Conservation (phyloP, 2,888 invertebrate species). For the Acrobasis consociella region DNA sequence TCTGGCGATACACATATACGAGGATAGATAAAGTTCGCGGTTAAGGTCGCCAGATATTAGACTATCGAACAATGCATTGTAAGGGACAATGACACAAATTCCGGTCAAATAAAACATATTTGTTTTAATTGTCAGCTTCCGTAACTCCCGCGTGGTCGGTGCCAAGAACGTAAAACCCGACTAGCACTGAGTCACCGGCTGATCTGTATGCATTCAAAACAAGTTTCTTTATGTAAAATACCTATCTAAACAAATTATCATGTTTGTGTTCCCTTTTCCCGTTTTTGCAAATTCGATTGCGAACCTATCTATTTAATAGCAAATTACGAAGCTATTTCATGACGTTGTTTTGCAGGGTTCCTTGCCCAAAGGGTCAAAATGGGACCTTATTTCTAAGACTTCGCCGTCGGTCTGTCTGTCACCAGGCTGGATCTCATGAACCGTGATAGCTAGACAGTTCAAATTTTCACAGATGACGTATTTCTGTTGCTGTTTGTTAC, state of each 20-base stretch:
- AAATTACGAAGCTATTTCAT: too few relatives aligned
- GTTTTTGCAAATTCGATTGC: too few relatives aligned
- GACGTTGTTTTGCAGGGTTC: too few relatives aligned
- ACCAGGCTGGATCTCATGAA: too few relatives aligned
- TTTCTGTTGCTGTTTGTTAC: too few relatives aligned
- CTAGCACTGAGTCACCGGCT: constrained; percentile 52
- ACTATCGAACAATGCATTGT: background rate
- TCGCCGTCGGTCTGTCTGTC: too few relatives aligned
- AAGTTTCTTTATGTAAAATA: background rate
- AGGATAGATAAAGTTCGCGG: constrained; percentile 8
- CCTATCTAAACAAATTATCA: background rate
- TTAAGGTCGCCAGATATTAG: constrained; percentile 13
- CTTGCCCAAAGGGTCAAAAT: too few relatives aligned
- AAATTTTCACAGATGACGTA: too few relatives aligned
- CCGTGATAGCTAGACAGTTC: too few relatives aligned
- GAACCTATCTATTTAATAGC: too few relatives aligned
- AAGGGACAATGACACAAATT: constrained; percentile 46
- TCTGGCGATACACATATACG: background rate
- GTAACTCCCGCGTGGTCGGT: constrained; percentile 43
- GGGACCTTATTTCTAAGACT: too few relatives aligned
- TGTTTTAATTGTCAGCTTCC: constrained; percentile 52
- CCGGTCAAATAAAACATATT: constrained; percentile 40
- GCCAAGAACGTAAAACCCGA: constrained; percentile 54
- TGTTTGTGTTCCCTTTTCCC: too few relatives aligned
- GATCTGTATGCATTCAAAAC: constrained; percentile 34